Percentiles rank a stretch among this genome's conserved stretches.
Evolutionary conservation across 2,113 vertebrate species (phyloP).

Genomic region (Pandion haliaetus): DNA sequence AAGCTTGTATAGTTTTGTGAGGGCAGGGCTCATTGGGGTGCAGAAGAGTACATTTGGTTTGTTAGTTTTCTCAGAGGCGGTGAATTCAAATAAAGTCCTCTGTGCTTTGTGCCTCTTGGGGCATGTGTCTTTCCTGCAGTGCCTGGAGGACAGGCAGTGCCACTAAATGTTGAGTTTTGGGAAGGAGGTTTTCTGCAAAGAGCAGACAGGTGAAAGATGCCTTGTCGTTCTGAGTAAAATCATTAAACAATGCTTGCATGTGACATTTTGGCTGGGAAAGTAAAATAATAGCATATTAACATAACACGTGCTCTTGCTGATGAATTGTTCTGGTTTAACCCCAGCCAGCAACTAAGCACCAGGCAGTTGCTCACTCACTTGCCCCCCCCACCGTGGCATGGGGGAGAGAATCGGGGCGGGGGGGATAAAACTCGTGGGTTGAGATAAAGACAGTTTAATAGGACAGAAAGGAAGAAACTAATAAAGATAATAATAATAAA

Average conservation of each 20-base stretch:
- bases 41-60: neutral
- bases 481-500: too few species aligned
- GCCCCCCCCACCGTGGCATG: too few species aligned
- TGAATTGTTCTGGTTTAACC: too few species aligned
- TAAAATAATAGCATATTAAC: neutral
- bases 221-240: neutral
- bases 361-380: too few species aligned
- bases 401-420: too few species aligned
- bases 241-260: rapidly evolving
- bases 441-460: too few species aligned
- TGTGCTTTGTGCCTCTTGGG: neutral
- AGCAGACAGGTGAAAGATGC: neutral
- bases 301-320: neutral
- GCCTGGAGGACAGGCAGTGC: neutral
- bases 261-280: neutral
- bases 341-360: too few species aligned
- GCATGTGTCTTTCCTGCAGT: rapidly evolving
- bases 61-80: rapidly evolving
- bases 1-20: neutral
- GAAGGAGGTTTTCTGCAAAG: neutral
- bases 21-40: neutral
- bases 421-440: too few species aligned
- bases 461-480: too few species aligned
- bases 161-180: neutral
- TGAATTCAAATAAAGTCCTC: neutral